Evolutionary conservation across 2,113 vertebrate genomes (phyloP).

Genomic region (Condylura cristata): DNA sequence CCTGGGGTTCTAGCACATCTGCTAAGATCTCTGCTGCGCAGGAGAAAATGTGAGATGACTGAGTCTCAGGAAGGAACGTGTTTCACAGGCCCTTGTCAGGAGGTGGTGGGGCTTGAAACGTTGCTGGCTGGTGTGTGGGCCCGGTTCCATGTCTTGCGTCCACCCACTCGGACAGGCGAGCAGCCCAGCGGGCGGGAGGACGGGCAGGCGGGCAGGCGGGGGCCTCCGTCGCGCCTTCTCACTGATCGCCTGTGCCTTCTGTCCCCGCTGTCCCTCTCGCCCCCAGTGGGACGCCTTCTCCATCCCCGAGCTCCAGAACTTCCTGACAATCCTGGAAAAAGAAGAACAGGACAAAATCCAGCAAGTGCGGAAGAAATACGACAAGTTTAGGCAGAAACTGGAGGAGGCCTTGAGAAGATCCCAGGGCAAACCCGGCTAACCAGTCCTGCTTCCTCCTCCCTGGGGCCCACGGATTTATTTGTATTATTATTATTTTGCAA

Average conservation of each 20-base stretch:
- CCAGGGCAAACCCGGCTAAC: constrained; percentile 88
- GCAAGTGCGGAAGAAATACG: constrained; percentile 91
- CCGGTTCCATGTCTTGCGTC: background rate
- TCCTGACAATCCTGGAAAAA: constrained; percentile 94
- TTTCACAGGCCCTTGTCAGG: background rate
- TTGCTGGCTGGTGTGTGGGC: background rate
- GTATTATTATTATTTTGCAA: constrained; percentile 79
- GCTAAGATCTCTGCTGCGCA: background rate
- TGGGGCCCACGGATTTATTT: constrained; percentile 3
- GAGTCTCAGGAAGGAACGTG: background rate
- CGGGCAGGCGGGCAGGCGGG: background rate
- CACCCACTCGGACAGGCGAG: background rate
- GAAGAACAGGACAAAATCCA: constrained; percentile 95
- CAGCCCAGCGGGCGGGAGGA: no score
- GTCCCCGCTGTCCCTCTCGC: background rate
- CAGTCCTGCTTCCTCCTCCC: background rate
- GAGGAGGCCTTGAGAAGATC: constrained; percentile 88
- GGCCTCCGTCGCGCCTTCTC: background rate
- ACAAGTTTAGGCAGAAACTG: constrained; percentile 90
- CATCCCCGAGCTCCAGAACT: constrained; percentile 98
- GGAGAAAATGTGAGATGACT: background rate
- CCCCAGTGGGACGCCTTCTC: constrained; percentile 97
- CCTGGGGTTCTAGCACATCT: background rate
- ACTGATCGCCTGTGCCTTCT: background rate
- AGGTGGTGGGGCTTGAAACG: background rate